These are phyloP conservation scores for Amphipoea lucens DNA, from an alignment of 2,888 invertebrate species.

Conservation along the genomic window DNA sequence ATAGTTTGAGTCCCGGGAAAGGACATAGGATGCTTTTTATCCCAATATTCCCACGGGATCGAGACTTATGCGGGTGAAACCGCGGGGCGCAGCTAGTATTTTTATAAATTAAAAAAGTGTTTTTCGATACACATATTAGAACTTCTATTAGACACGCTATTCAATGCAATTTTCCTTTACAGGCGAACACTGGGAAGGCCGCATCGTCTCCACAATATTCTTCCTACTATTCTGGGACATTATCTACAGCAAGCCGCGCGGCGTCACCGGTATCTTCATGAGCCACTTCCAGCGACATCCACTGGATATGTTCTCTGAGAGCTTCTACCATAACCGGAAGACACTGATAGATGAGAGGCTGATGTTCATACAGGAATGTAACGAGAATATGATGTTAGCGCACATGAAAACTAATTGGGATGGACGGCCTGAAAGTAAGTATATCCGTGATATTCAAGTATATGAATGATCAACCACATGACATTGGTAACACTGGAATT, in stretches of 20 bases:
- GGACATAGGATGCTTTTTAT: too few relatives aligned
- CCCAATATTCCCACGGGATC: too few relatives aligned
- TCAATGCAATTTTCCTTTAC: conserved; percentile 45
- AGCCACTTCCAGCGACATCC: conserved; percentile 92
- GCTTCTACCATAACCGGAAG: conserved; percentile 92
- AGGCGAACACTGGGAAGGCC: conserved; percentile 94
- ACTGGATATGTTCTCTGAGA: conserved; percentile 92
- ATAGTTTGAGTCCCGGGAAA: too few relatives aligned
- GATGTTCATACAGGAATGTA: conserved; percentile 67
- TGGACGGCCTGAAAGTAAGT: conserved; percentile 79
- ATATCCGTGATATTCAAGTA: not conserved
- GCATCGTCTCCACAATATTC: conserved; percentile 91
- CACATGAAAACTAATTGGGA: conserved; percentile 88
- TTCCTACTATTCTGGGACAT: conserved; percentile 95
- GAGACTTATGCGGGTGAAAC: too few relatives aligned
- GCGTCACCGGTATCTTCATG: conserved; percentile 91
- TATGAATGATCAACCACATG: not conserved
- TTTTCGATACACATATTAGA: too few relatives aligned
- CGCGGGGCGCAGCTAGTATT: too few relatives aligned
- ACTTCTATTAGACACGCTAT: too few relatives aligned
- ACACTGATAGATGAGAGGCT: conserved; percentile 86
- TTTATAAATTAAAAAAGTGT: too few relatives aligned
- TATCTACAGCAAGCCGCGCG: conserved; percentile 89
- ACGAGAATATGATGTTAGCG: conserved; percentile 81
- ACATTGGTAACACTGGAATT: not conserved